These are phyloP conservation scores for Alfaro cultratus DNA, from an alignment of 2,797 vertebrate genomes.

Conservation along the genomic window DNA sequence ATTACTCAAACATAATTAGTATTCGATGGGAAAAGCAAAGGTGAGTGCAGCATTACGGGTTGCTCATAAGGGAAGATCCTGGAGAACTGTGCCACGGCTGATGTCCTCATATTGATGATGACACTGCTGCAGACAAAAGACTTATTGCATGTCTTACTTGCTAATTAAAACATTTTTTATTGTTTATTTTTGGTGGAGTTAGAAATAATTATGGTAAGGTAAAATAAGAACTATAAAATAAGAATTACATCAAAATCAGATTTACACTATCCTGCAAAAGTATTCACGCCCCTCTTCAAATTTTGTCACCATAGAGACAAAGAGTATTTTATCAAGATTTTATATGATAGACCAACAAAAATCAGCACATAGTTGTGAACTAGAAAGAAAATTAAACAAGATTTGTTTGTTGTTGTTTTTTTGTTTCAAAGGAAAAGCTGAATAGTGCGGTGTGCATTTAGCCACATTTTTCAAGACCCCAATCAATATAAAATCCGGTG, in stretches of 20 bases:
- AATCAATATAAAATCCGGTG: not conserved
- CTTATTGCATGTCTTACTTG: not conserved
- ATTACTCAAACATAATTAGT: slow-evolving; percentile 71
- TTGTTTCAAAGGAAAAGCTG: not conserved
- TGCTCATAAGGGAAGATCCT: slow-evolving; percentile 29
- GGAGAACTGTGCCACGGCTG: not conserved
- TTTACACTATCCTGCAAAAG: not conserved
- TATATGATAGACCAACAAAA: not conserved
- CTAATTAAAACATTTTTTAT: not conserved
- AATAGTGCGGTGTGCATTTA: not conserved
- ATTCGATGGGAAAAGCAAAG: slow-evolving; percentile 52
- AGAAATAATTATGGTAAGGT: not conserved
- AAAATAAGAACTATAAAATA: slow-evolving; percentile 2
- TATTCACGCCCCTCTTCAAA: not conserved
- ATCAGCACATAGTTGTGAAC: not conserved
- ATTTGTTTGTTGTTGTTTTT: not conserved
- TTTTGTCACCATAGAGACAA: not conserved
- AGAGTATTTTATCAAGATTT: not conserved
- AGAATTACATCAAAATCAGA: not conserved
- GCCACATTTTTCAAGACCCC: not conserved
- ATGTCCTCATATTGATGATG: not conserved
- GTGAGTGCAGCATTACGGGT: slow-evolving; percentile 16
- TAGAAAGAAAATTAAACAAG: not conserved
- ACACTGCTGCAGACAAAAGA: not conserved
- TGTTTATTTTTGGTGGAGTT: not conserved